These are phyloP conservation scores for Limosa lapponica DNA, from an alignment of 2,797 vertebrate species.

Conservation along the genomic window DNA sequence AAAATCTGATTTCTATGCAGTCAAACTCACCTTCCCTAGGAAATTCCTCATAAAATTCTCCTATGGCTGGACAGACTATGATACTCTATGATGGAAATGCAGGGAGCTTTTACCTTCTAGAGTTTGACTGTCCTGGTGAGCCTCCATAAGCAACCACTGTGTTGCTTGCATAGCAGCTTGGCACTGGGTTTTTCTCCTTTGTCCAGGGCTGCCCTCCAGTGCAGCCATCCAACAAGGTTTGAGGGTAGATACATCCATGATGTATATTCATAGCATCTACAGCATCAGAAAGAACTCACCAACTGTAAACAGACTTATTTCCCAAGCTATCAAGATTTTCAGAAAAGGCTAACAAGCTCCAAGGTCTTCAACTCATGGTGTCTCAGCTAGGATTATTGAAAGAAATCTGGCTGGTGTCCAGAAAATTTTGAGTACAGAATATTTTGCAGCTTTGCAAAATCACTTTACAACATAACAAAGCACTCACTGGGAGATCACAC, in stretches of 20 bases:
- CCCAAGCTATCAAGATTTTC: neutral
- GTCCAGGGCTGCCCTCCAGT: neutral
- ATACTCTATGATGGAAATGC: neutral
- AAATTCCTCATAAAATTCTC: neutral
- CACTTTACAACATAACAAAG: neutral
- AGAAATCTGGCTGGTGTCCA: neutral
- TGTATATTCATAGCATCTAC: neutral
- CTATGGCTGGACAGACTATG: neutral
- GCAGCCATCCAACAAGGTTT: neutral
- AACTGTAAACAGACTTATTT: neutral
- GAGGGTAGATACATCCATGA: neutral
- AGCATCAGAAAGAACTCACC: neutral
- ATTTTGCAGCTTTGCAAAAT: slow-evolving; percentile 13
- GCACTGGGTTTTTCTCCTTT: neutral
- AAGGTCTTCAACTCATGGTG: neutral
- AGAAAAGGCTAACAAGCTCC: neutral
- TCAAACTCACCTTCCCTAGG: neutral
- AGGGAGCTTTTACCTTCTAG: neutral
- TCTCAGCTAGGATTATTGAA: neutral
- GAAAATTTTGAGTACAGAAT: neutral
- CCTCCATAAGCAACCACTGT: neutral
- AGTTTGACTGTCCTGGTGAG: neutral
- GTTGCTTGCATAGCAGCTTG: neutral
- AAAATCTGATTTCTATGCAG: neutral
- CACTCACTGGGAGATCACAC: neutral